Conservation (phyloP, 1,140 invertebrate species). For the Bombus fervidus region DNA sequence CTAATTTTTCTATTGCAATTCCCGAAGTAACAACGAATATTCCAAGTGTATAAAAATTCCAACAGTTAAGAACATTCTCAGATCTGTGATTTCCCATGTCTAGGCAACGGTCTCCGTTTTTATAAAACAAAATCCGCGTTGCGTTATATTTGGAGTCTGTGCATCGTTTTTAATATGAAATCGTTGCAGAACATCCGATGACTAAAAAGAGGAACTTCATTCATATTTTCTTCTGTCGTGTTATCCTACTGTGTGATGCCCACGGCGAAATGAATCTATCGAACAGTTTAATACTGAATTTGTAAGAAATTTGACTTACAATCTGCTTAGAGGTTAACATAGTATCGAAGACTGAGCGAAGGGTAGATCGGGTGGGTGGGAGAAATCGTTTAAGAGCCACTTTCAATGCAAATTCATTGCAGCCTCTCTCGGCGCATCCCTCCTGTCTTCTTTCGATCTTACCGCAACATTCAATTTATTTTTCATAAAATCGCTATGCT, state of each 20-base stretch:
- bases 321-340: slow-evolving; percentile 68
- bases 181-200: too few species aligned
- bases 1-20: too few species aligned
- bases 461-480: slow-evolving; percentile 71
- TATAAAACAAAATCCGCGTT: too few species aligned
- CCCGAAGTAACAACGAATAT: too few species aligned
- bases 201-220: too few species aligned
- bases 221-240: too few species aligned
- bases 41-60: too few species aligned
- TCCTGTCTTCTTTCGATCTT: slow-evolving; percentile 56
- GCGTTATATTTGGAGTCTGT: too few species aligned
- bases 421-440: slow-evolving; percentile 51
- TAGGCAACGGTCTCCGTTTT: too few species aligned
- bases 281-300: slow-evolving; percentile 73
- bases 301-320: slow-evolving; percentile 73
- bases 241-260: not conserved
- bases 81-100: too few species aligned
- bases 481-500: slow-evolving; percentile 58
- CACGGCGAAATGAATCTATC: slow-evolving; percentile 53
- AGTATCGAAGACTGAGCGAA: slow-evolving; percentile 20
- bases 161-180: too few species aligned
- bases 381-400: slow-evolving; percentile 79
- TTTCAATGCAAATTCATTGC: slow-evolving; percentile 82
- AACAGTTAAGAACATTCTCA: too few species aligned
- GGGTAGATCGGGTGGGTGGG: slow-evolving; percentile 8